Percentiles rank a stretch among this genome's conserved stretches.
Evolutionary conservation across 2,888 invertebrate genomes (phyloP).

Genomic region (Pseudococcus longispinus): DNA sequence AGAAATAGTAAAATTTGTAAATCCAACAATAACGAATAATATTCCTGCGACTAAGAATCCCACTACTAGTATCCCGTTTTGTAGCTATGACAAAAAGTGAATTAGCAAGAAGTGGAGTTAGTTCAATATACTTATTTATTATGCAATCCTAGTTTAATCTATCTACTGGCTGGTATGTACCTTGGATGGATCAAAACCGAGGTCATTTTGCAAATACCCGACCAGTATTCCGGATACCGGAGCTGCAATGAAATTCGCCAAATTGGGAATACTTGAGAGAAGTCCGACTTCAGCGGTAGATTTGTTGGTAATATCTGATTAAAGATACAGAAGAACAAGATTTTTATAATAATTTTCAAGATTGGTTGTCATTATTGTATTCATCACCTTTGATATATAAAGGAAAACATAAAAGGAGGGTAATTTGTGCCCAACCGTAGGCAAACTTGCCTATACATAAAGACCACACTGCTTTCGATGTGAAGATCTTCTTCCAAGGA

Average conservation of each 20-base stretch:
- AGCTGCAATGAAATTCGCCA: background rate
- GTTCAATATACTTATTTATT: background rate
- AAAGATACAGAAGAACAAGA: no score
- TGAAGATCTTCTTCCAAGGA: slow-evolving; percentile 32
- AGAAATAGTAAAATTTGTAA: background rate
- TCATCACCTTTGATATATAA: slow-evolving; percentile 41
- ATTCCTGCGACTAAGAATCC: background rate
- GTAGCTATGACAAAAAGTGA: background rate
- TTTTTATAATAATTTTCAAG: no score
- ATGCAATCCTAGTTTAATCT: no score
- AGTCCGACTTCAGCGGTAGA: background rate
- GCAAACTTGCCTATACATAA: background rate
- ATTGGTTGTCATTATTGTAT: no score
- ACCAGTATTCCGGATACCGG: background rate
- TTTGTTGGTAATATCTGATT: background rate
- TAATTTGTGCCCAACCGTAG: background rate
- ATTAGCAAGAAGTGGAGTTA: background rate
- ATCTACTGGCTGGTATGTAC: no score
- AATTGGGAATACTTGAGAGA: slow-evolving; percentile 20
- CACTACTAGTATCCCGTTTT: background rate
- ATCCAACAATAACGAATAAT: background rate
- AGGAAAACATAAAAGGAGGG: background rate
- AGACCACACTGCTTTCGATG: slow-evolving; percentile 22
- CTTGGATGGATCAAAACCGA: background rate
- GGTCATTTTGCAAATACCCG: background rate